These are phyloP conservation scores for Vanacampus margaritifer DNA, from an alignment of 2,113 vertebrate genomes.

Conservation along the genomic window DNA sequence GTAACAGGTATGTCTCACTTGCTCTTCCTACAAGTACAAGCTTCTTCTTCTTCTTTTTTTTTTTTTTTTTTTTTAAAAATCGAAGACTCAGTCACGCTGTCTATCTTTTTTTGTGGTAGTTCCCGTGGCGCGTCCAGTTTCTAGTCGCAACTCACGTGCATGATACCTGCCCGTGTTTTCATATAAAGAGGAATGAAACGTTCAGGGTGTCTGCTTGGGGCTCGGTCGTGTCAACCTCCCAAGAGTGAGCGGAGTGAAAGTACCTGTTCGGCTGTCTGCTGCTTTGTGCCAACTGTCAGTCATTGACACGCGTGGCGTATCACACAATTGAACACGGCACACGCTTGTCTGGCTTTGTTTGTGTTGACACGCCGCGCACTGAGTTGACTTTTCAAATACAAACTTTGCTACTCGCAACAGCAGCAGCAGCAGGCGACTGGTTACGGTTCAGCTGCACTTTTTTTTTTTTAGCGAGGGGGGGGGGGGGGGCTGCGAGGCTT, in stretches of 20 bases:
- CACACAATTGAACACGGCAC: conserved; percentile 26
- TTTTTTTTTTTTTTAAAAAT: not conserved
- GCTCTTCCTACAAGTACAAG: conserved; percentile 28
- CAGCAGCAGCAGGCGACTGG: not conserved
- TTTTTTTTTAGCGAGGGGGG: too few species aligned
- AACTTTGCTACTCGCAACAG: not conserved
- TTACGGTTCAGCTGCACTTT: not conserved
- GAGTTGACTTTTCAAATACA: not conserved
- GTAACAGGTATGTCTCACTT: conserved; percentile 79
- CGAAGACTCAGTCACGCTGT: conserved; percentile 22
- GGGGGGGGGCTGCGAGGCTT: conserved; percentile 24
- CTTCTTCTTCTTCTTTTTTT: not conserved
- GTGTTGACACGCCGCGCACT: not conserved
- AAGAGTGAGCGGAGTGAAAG: conserved; percentile 27
- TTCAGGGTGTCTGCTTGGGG: not conserved
- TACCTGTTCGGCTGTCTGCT: conserved; percentile 65
- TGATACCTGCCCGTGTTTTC: conserved; percentile 34
- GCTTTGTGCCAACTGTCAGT: conserved; percentile 57
- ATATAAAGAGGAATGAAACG: not conserved
- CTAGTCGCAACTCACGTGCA: conserved; percentile 12
- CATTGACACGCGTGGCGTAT: conserved; percentile 12
- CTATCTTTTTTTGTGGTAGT: not conserved
- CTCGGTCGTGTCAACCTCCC: not conserved
- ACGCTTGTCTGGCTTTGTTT: not conserved
- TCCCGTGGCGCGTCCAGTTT: conserved; percentile 9